phyloP scores from a whole-genome alignment of 1,140 invertebrate species.

The Orius insidiosus region DNA sequence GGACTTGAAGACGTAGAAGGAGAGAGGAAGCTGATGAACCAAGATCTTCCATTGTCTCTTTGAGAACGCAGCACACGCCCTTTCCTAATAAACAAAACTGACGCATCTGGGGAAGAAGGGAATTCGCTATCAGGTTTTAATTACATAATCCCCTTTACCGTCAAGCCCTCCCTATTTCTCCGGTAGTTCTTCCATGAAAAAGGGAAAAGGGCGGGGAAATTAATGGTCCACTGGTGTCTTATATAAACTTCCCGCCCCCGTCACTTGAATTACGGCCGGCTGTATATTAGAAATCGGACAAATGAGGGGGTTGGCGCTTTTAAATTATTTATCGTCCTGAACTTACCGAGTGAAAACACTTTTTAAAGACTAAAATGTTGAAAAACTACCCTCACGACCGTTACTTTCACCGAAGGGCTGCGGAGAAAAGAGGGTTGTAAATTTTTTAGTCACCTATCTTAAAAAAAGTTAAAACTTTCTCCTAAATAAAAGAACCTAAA shows the following conservation, averaged over 20 bases:
- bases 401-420: neutral
- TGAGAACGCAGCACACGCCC: constrained; percentile 3
- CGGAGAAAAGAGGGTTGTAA: too few relatives aligned
- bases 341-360: neutral
- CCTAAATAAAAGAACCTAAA: too few relatives aligned
- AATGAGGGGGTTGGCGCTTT: constrained; percentile 1
- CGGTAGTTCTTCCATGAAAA: neutral
- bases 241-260: constrained; percentile 2
- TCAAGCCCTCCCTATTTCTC: neutral
- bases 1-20: too few relatives aligned
- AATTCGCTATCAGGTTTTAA: constrained; percentile 8
- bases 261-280: constrained; percentile 1
- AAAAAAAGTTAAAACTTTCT: too few relatives aligned
- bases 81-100: constrained; percentile 2
- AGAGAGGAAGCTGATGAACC: too few relatives aligned
- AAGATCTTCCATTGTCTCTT: neutral
- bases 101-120: constrained; percentile 1
- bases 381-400: neutral
- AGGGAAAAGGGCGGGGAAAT: neutral
- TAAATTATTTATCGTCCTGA: constrained; percentile 5
- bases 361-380: neutral
- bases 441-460: too few relatives aligned
- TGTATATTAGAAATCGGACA: constrained; percentile 7
- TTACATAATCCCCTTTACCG: constrained; percentile 4
- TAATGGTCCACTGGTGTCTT: constrained; percentile 5